Evolutionary conservation across 1,140 invertebrate species (phyloP), one percentile per base, ranked within the genome.

Genomic region (Diorhabda elongata): DNA sequence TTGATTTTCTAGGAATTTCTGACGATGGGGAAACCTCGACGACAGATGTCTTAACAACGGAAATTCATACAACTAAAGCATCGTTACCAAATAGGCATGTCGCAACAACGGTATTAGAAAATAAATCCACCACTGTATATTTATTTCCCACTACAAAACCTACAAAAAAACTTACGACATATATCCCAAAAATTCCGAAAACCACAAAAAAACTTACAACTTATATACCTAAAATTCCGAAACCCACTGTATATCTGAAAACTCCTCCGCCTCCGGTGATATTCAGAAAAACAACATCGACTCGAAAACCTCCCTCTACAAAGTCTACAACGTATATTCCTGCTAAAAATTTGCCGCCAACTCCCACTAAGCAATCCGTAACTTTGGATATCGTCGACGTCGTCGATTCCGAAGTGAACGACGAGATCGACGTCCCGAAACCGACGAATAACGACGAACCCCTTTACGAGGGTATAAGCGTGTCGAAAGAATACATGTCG

Each of bases 401-500:
- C 26, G 26, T 26, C 26, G 26, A 26, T 26, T 26, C 26, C 26
- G 26, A 26, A 26, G 0, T 26, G 26, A 64, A 71, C 56, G 69
- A 72, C 45, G 67, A 66, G 2, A 44, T 58, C 4, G 57, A 58
- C 8, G 65, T 69, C 8, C 70, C 67, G 56, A 65, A 8, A 42
- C 58, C 44, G 5, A 58, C 47, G 11, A 57, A 58, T 9, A 68
- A 57, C 44, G 67, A 71, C 41, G 66, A 71, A 58, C 56, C 47
- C 58, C 66, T 71, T 4, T 44, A 47, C 7, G 59, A 68, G 3
- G 67, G 57, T 3, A 61, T 62, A 7, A 70, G 63, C 42, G 64
- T 59, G 5, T 61, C 67, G 9, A 68, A 68, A 8, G 67, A 71
- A 64, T 63, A 44, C 45, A 56, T 44, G 63, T 56, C 63, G 8